These are phyloP conservation scores for Melopsittacus undulatus DNA, from an alignment of 2,797 vertebrate genomes.

Conservation along the genomic window DNA sequence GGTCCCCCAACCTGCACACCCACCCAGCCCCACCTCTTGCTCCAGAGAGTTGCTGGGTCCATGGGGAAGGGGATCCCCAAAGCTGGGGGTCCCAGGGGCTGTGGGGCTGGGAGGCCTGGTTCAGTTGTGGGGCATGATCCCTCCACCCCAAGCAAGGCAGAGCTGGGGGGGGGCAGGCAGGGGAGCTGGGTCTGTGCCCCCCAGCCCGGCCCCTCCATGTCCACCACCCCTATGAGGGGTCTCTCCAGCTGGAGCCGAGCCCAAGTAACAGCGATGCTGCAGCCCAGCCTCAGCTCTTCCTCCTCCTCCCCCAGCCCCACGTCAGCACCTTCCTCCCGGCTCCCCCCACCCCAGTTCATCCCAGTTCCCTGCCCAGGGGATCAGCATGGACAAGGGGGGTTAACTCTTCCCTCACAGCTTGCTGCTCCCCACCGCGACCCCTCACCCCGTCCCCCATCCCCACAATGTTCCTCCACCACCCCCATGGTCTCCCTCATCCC, in stretches of 20 bases:
- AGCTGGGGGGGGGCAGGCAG: neutral
- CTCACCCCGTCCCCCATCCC: neutral
- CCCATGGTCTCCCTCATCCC: neutral
- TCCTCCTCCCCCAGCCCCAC: conserved; percentile 24
- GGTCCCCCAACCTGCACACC: too few species aligned
- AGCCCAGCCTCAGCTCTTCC: neutral
- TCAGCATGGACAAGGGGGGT: neutral
- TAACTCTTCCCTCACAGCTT: neutral
- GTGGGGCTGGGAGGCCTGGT: neutral
- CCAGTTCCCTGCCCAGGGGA: neutral
- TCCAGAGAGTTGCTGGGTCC: neutral
- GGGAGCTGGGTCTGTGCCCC: neutral
- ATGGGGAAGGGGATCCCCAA: neutral
- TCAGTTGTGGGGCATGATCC: neutral
- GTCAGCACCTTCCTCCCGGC: neutral
- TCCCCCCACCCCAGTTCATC: neutral
- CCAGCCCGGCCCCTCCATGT: neutral
- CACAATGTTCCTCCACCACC: too few species aligned
- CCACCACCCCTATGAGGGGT: neutral
- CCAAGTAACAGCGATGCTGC: neutral
- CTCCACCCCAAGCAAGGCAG: neutral
- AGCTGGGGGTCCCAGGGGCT: too few species aligned
- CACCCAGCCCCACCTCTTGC: neutral
- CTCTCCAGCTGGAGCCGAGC: neutral
- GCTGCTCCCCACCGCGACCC: neutral